Conservation (phyloP, 2,113 vertebrate species). For the Aldabrachelys gigantea region DNA sequence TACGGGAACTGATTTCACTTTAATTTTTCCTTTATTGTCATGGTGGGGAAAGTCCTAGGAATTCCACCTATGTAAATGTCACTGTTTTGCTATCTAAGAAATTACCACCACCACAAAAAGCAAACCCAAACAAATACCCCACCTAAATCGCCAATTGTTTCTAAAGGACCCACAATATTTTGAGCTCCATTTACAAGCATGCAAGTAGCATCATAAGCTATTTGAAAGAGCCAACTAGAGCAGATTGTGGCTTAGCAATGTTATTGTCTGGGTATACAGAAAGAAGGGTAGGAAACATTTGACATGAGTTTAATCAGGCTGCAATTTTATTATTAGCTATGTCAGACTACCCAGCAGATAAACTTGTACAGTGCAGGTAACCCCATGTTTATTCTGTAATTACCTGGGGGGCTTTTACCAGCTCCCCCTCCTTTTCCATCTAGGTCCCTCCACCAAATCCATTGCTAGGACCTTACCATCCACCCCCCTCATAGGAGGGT, state of each 20-base stretch:
- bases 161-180: neutral
- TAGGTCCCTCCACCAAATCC: too few relatives aligned
- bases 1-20: neutral
- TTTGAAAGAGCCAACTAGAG: neutral
- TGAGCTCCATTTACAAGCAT: neutral
- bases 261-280: too few relatives aligned
- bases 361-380: too few relatives aligned
- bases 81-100: neutral
- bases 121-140: neutral
- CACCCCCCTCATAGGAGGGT: too few relatives aligned
- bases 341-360: too few relatives aligned
- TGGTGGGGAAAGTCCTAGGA: neutral
- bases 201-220: neutral
- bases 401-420: too few relatives aligned
- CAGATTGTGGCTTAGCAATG: accelerated
- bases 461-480: too few relatives aligned
- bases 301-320: too few relatives aligned
- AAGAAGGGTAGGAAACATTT: too few relatives aligned
- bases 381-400: too few relatives aligned
- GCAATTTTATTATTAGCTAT: too few relatives aligned
- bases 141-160: neutral
- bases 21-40: neutral
- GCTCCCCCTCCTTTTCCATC: too few relatives aligned
- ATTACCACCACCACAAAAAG: neutral
- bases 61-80: neutral